Conservation (phyloP, 2,888 invertebrate genomes). For the Cosmopolites sordidus region DNA sequence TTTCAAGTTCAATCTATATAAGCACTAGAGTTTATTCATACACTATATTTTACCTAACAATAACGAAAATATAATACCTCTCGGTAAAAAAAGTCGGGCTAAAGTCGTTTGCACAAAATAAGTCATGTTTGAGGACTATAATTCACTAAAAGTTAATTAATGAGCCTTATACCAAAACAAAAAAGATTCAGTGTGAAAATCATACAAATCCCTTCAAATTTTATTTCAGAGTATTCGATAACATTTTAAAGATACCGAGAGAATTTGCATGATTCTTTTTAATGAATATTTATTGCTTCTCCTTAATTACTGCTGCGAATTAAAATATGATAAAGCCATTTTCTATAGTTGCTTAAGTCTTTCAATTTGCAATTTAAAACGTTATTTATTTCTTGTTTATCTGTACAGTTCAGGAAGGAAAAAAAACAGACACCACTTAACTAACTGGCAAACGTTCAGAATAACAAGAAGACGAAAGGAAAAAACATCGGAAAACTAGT, state of each 20-base stretch:
- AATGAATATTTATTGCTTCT: conserved; percentile 2
- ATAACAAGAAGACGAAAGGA: not conserved
- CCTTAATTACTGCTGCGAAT: not conserved
- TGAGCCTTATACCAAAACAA: not conserved
- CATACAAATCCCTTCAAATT: not conserved
- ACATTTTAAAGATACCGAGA: not conserved
- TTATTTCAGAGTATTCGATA: not conserved
- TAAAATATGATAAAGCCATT: conserved; percentile 1
- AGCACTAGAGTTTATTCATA: too few species aligned
- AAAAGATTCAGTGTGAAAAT: not conserved
- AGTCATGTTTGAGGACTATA: too few species aligned
- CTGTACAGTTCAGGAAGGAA: too few species aligned
- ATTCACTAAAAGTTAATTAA: not conserved
- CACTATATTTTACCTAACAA: too few species aligned
- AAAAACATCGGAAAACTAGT: not conserved
- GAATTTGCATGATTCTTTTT: conserved; percentile 1
- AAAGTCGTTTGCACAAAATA: too few species aligned
- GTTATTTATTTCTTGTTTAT: not conserved
- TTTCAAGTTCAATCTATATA: too few species aligned
- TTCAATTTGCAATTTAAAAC: conserved; percentile 1
- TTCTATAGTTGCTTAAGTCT: not conserved
- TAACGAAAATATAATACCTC: too few species aligned
- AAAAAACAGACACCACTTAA: not conserved
- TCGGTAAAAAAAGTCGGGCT: too few species aligned
- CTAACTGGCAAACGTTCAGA: not conserved